These are phyloP conservation scores for Sinella curviseta DNA, from an alignment of 1,140 invertebrate genomes.

Conservation along the genomic window DNA sequence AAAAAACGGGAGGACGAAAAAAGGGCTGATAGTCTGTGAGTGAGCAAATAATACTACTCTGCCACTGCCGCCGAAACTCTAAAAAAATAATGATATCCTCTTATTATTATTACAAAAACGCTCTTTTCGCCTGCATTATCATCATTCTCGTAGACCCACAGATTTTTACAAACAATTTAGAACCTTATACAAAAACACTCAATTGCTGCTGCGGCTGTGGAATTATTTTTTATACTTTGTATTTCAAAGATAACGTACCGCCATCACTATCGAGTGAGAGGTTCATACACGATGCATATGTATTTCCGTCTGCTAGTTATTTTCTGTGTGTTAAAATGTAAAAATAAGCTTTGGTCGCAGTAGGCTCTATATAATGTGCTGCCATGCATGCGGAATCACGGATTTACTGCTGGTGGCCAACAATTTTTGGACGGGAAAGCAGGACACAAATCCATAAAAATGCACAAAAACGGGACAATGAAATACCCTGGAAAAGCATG, in stretches of 20 bases:
- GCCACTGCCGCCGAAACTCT: not conserved
- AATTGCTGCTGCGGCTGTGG: too few relatives aligned
- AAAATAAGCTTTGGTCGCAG: not conserved
- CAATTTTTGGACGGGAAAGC: conserved; percentile 1
- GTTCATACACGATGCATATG: not conserved
- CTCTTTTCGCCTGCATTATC: not conserved
- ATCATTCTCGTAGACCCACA: not conserved
- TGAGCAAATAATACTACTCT: not conserved
- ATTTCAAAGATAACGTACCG: not conserved
- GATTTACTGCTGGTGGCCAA: not conserved
- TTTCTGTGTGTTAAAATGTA: not conserved
- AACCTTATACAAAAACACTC: not conserved
- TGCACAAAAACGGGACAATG: conserved; percentile 1
- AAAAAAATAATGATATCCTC: conserved; percentile 18
- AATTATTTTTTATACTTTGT: not conserved
- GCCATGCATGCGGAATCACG: not conserved
- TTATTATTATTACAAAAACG: conserved; percentile 9
- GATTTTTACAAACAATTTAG: not conserved
- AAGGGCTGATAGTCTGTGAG: not conserved
- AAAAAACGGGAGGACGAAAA: too few relatives aligned
- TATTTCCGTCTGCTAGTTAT: not conserved
- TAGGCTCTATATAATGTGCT: not conserved
- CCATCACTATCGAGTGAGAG: not conserved
- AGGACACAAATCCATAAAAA: not conserved
- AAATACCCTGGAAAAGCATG: not conserved